Evolutionary conservation across 1,140 invertebrate species (phyloP).

Genomic region (Campodea augens): DNA sequence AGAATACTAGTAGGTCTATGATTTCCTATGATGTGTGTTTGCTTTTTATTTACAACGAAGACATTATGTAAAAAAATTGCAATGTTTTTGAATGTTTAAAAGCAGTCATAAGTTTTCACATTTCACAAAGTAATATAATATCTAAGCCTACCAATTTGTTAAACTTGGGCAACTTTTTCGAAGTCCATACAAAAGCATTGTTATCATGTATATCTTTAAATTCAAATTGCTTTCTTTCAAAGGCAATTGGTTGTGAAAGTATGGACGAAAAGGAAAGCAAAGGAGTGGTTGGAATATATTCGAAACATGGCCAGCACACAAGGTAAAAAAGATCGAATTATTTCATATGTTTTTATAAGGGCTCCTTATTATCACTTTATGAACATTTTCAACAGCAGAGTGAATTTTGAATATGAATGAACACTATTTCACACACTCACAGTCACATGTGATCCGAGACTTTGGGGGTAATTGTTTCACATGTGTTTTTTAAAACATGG

Average conservation of each 20-base stretch:
- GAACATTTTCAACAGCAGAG: no score
- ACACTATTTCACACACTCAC: no score
- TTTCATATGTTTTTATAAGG: no score
- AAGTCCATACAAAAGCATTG: neutral
- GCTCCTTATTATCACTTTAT: no score
- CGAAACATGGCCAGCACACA: slow-evolving; percentile 42
- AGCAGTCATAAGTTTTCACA: neutral
- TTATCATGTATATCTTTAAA: slow-evolving; percentile 5
- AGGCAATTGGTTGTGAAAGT: slow-evolving; percentile 72
- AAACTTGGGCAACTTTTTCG: neutral
- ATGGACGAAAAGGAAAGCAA: slow-evolving; percentile 61
- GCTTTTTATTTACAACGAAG: no score
- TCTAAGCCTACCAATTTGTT: neutral
- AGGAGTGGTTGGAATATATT: slow-evolving; percentile 65
- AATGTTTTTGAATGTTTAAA: neutral
- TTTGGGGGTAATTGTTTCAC: no score
- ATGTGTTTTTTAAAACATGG: no score
- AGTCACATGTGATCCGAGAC: no score
- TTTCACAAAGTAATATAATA: neutral
- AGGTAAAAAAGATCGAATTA: no score
- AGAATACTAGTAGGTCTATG: no score
- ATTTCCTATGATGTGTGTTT: no score
- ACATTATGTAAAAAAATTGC: neutral
- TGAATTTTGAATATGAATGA: no score
- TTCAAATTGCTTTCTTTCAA: slow-evolving; percentile 5